Evolutionary conservation across 2,797 vertebrate genomes (phyloP).

Genomic region (Onychomys leucogaster): DNA sequence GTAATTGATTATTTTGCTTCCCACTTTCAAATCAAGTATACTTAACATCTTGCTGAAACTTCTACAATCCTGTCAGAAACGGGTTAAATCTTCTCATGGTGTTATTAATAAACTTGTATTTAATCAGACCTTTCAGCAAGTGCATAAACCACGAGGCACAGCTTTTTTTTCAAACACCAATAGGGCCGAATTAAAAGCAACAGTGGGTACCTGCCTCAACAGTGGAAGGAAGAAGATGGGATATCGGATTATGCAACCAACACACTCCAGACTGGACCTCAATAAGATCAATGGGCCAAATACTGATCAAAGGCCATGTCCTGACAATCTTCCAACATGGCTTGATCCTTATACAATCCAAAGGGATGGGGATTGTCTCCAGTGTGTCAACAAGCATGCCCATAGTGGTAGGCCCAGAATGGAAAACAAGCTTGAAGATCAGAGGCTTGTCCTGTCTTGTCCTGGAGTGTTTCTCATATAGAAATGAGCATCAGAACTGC

Average conservation of each 20-base stretch:
- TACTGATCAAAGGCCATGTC: neutral
- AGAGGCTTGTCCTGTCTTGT: no score
- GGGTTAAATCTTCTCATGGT: neutral
- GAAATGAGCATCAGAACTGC: neutral
- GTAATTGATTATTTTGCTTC: neutral
- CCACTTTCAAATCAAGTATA: neutral
- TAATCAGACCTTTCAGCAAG: constrained; percentile 1
- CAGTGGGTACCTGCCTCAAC: neutral
- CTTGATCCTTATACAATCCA: neutral
- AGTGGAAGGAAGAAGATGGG: neutral
- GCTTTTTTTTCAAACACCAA: neutral
- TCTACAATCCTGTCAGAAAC: neutral
- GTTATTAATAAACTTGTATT: neutral
- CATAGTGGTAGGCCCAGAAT: neutral
- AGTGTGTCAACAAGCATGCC: neutral
- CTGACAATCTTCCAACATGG: neutral
- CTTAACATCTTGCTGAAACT: neutral
- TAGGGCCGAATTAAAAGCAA: neutral
- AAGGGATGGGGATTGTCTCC: neutral
- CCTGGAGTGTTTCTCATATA: neutral
- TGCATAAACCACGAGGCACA: neutral
- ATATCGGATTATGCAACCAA: neutral
- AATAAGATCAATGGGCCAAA: neutral
- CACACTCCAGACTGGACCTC: neutral
- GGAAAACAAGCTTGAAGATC: neutral